Percentiles rank a stretch among this genome's conserved stretches.
These are phyloP conservation scores for Antennarius maculatus DNA, from an alignment of 2,797 vertebrate genomes.

Conservation along the genomic window DNA sequence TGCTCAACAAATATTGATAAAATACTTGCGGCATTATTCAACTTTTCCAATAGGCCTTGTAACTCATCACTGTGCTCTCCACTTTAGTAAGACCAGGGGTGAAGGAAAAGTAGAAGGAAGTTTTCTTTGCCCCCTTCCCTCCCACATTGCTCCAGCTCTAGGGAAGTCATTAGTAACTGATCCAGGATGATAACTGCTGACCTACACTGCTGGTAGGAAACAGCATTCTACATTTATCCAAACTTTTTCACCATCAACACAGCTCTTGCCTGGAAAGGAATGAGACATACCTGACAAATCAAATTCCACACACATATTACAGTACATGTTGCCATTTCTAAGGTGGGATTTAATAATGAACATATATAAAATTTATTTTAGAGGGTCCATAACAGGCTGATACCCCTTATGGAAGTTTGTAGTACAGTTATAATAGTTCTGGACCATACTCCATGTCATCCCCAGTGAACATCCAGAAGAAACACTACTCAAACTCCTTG, in stretches of 20 bases:
- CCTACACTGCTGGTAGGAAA: constrained; percentile 30
- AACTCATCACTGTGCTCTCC: constrained; percentile 12
- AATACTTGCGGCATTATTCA: background rate
- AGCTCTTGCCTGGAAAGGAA: constrained; percentile 8
- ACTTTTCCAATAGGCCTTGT: constrained; percentile 21
- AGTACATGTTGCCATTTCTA: background rate
- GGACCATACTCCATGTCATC: background rate
- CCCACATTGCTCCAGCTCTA: constrained; percentile 43
- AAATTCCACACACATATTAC: background rate
- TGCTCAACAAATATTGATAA: background rate
- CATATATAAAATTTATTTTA: background rate
- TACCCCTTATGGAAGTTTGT: background rate
- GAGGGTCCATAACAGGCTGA: constrained; percentile 3
- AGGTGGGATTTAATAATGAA: constrained; percentile 32
- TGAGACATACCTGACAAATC: constrained; percentile 13
- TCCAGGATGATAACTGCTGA: constrained; percentile 25
- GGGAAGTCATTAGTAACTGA: constrained; percentile 67
- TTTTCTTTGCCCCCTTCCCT: background rate
- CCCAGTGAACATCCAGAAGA: constrained; percentile 23
- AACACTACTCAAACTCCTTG: constrained; percentile 53
- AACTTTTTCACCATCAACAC: constrained; percentile 20
- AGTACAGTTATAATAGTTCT: constrained; percentile 20
- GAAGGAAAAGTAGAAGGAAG: background rate
- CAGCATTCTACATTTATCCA: constrained; percentile 27
- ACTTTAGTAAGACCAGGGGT: constrained; percentile 9